Base-by-base conservation (phyloP, 2,888 invertebrate genomes). In the Drosophila merina region DNA sequence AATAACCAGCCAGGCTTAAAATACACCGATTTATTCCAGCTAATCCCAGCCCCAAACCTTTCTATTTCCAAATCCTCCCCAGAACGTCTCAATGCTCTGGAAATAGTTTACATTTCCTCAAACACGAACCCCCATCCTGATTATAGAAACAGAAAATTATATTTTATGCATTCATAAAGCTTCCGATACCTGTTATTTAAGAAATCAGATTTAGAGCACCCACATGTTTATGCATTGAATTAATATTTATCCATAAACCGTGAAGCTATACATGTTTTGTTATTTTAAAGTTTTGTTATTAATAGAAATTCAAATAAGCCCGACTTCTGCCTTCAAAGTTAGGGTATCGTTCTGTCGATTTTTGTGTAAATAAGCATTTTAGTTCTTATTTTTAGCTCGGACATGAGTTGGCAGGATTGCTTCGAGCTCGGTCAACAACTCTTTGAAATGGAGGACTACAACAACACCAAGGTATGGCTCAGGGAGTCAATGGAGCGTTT, bases 381-480 rank as follows among this genome's bases (percentile, higher is more conserved):
- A 38, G 51, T 20, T 26, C 25, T 12, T 83, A 79, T 79, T 77
- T 77, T 74, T 71, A 94, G 95, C 88, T 92, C 93, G 0, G 94
- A 94, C 71, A 93, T 95, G 93, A 92, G 94, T 91, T 97, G 97
- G 38, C 95, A 96, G 57, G 99, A 99, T 91, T 98, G 99, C 90
- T 98, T 97, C 92, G 98, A 98, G 92, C 93, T 99, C 48, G 99
- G 98, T 7, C 94, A 97, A 67, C 96, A 97, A 76, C 94, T 97
- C 8, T 99, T 99, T 93, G 96, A 96, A 89, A 95, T 95, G 78
- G 96, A 96, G 38, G 98, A 99, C 91, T 97, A 95, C 91, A 96
- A 96, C 89, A 98, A 99, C 91, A 97, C 98, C 0, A 94, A 96
- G n/a, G 92, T 96, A 48, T 99, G 99, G 99, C 97, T 99, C 97